Base-by-base conservation (phyloP, 2,888 invertebrate genomes). In the Camponotus fellah region DNA sequence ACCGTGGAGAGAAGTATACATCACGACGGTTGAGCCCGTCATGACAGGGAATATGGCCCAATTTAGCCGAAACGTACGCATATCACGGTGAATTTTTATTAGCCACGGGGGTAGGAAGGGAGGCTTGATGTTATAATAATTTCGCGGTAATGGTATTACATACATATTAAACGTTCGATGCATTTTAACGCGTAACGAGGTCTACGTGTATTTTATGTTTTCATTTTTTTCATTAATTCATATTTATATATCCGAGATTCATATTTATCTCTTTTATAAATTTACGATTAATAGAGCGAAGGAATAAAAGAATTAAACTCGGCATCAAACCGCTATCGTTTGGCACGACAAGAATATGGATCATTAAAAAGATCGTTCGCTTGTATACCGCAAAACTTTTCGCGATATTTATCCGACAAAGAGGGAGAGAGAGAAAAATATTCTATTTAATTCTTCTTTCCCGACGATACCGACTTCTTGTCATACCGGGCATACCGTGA, bases 31-130 rank as follows among this genome's bases (percentile, higher is more conserved):
- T 53, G 43, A 62, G 40, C 14, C n/a, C 21, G 34, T 68, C 49
- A 66, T 68, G 58, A 60, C 66, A 49, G 76, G 40, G n/a, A 77
- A 79, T 87, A 58, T 81, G 58, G 56, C 40, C 76, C 82, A 88
- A 88, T 88, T 88, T 88, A 82, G 71, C 5, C 77, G 71, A 88
- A 82, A 83, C 72, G 86, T 66, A 64, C 37, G 84, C 62, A 74
- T 74, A 46, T 87, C 82, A 84, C 72, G 66, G 86, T 86, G 86
- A 76, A 85, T 87, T 89, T 87, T 89, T 89, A 87, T 89, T 80
- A 89, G 81, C 66, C 76, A 3, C 3, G 12, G 12, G 12, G 14
- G 10, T 1, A 43, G 12, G 12, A 4, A 2, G 32, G 32, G n/a
- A 14, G 2, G 14, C 26, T 3, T 12, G 37, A 53, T 17, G 37